Percentiles rank a stretch among this genome's conserved stretches.
Conservation (phyloP, 2,797 vertebrate species). For the Rallus crepitans region DNA sequence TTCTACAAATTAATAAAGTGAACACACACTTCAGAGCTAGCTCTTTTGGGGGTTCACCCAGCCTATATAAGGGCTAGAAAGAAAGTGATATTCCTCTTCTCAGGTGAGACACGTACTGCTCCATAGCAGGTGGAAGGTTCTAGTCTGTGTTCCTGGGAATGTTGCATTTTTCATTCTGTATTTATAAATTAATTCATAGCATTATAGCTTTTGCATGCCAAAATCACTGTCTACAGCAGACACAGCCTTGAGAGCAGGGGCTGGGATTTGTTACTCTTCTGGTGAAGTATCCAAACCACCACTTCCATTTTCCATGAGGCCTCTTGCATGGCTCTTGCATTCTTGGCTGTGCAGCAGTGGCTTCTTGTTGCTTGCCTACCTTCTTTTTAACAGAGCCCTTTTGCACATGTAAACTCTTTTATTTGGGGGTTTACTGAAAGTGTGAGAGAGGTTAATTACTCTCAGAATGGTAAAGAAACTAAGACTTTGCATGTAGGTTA, state of each 20-base stretch:
- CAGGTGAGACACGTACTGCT: not conserved
- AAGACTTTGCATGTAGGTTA: fast-evolving
- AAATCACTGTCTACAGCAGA: not conserved
- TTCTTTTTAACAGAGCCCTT: not conserved
- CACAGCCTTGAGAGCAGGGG: not conserved
- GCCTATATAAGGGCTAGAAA: not conserved
- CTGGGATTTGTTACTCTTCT: not conserved
- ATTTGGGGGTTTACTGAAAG: not conserved
- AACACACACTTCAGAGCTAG: not conserved
- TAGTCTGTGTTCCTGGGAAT: not conserved
- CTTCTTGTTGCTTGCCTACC: not conserved
- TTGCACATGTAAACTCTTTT: not conserved
- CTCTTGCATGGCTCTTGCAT: not conserved
- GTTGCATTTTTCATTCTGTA: not conserved
- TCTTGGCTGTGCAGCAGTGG: not conserved
- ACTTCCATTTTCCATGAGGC: not conserved
- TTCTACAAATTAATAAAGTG: not conserved
- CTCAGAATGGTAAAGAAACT: not conserved
- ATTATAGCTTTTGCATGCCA: not conserved
- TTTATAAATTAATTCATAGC: not conserved
- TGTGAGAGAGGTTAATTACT: not conserved
- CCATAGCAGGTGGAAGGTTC: not conserved
- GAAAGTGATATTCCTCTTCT: not conserved
- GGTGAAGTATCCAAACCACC: not conserved
- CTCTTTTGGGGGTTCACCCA: not conserved